These are phyloP conservation scores for Oncorhynchus masou DNA, from an alignment of 2,113 vertebrate genomes.

Conservation along the genomic window DNA sequence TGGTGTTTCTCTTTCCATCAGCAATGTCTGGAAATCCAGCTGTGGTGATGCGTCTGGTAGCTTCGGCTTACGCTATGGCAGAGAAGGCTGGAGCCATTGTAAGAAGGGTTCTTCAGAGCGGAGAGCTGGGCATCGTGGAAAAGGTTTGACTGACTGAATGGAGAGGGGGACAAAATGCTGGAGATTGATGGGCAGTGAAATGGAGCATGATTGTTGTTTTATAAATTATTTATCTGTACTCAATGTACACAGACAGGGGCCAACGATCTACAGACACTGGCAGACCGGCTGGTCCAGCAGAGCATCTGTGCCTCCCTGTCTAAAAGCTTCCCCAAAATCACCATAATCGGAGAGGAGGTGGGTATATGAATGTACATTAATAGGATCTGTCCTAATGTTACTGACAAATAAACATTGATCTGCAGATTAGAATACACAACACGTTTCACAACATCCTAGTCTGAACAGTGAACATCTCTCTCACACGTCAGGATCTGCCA, in stretches of 20 bases:
- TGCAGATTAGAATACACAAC: background rate
- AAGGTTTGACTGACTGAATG: conserved; percentile 76
- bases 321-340: conserved; percentile 80
- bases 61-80: conserved; percentile 82
- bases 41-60: conserved; percentile 87
- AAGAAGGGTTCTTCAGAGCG: conserved; percentile 83
- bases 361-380: background rate
- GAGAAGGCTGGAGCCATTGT: conserved; percentile 88
- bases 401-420: background rate
- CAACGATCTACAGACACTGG: conserved; percentile 92
- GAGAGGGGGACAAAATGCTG: background rate
- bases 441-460: background rate
- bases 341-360: conserved; percentile 97
- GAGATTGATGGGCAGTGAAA: background rate
- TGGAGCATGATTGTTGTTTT: background rate
- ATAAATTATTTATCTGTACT: background rate
- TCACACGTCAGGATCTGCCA: conserved; percentile 79
- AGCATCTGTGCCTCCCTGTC: conserved; percentile 92
- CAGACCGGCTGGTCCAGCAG: conserved; percentile 90
- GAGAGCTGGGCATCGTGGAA: conserved; percentile 90
- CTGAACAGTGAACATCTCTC: background rate
- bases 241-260: conserved; percentile 76
- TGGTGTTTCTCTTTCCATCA: conserved; percentile 11
- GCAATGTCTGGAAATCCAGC: conserved; percentile 81
- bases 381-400: background rate